These are phyloP conservation scores for Musca vetustissima DNA, from an alignment of 1,140 invertebrate species.

Conservation along the genomic window DNA sequence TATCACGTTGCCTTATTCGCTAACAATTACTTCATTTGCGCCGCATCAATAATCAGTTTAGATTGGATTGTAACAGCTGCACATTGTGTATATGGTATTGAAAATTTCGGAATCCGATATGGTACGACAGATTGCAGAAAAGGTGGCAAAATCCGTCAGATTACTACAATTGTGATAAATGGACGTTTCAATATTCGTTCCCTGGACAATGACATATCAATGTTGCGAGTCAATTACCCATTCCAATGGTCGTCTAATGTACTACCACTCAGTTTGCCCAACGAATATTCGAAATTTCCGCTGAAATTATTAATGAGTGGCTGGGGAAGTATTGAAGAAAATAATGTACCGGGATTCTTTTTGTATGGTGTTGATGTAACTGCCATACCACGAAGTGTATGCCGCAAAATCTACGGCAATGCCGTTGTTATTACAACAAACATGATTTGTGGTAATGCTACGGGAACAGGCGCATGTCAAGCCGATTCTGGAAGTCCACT, in stretches of 20 bases:
- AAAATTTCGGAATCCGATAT: not conserved
- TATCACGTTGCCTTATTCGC: constrained; percentile 34
- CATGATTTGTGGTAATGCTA: constrained; percentile 58
- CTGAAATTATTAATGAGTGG: constrained; percentile 31
- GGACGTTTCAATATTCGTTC: constrained; percentile 32
- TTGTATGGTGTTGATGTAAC: constrained; percentile 16
- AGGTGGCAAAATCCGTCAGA: not conserved
- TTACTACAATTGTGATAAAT: constrained; percentile 32
- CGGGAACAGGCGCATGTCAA: constrained; percentile 62
- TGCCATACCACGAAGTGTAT: not conserved
- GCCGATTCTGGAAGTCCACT: constrained; percentile 70
- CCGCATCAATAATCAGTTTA: constrained; percentile 32
- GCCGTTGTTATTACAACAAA: constrained; percentile 39
- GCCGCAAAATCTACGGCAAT: constrained; percentile 31
- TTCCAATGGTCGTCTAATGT: constrained; percentile 14
- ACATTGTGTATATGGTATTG: constrained; percentile 32
- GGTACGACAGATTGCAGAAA: not conserved
- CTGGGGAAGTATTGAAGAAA: constrained; percentile 34
- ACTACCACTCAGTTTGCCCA: constrained; percentile 30
- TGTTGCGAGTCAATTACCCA: constrained; percentile 24
- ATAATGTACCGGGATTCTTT: not conserved
- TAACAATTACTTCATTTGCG: constrained; percentile 34
- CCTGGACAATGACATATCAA: constrained; percentile 28
- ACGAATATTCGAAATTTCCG: constrained; percentile 15
- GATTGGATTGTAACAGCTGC: constrained; percentile 40